Evolutionary conservation across 2,888 invertebrate genomes (phyloP).

Genomic region (Cantharis rustica): DNA sequence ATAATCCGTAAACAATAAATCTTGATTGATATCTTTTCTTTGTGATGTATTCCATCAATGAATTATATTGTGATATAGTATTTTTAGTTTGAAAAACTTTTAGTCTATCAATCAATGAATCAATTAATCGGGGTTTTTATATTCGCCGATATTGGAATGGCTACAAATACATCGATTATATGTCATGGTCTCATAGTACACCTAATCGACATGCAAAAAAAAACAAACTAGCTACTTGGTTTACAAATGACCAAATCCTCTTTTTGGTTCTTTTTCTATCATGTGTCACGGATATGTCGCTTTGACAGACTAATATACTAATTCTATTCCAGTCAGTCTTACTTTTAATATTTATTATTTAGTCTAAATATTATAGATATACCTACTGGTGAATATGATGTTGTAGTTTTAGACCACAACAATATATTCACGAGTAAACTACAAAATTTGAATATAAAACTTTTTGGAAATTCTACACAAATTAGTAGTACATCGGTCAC

Average conservation of each 20-base stretch:
- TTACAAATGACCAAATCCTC: not conserved
- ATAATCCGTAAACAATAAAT: not conserved
- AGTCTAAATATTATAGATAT: not conserved
- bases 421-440: not conserved
- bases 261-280: constrained; percentile 26
- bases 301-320: constrained; percentile 28
- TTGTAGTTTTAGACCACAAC: constrained; percentile 5
- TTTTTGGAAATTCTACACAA: not conserved
- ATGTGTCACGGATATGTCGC: constrained; percentile 27
- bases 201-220: not conserved
- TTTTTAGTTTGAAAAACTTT: not conserved
- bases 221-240: not conserved
- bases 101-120: not conserved
- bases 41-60: not conserved
- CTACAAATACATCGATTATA: not conserved
- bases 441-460: constrained; percentile 13
- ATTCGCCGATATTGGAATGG: not conserved
- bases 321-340: constrained; percentile 31
- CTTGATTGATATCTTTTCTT: not conserved
- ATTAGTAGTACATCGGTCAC: not conserved
- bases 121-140: not conserved
- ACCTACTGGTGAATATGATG: constrained; percentile 10
- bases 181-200: not conserved
- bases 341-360: constrained; percentile 8
- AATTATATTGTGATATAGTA: too few species aligned